phyloP scores from a whole-genome alignment of 2,888 invertebrate genomes.

The Chirona hameri region DNA sequence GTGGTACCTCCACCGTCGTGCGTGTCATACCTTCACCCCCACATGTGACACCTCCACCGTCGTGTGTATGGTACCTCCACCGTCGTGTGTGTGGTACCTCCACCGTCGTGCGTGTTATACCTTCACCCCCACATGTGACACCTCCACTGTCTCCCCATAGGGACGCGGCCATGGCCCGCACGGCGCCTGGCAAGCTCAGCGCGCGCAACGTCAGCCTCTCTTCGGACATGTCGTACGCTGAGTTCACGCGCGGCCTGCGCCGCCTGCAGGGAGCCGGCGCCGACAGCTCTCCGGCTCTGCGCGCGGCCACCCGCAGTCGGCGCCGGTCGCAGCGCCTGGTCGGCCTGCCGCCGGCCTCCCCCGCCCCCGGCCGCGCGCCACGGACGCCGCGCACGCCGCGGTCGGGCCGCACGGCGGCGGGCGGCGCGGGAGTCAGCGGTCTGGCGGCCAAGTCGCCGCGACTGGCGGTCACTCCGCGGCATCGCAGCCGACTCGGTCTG shows the following conservation, averaged over 20 bases:
- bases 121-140: too few species aligned
- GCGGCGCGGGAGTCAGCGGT: neutral
- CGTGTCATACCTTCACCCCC: too few species aligned
- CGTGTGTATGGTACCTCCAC: too few species aligned
- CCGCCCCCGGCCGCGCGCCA: neutral
- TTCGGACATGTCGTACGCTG: constrained; percentile 7
- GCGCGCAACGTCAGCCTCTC: neutral
- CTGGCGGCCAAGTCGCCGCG: neutral
- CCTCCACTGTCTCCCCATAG: neutral
- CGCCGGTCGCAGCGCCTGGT: constrained; percentile 9
- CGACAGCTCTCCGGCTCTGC: neutral
- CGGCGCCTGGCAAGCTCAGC: constrained; percentile 1
- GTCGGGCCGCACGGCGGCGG: neutral
- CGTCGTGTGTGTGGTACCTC: too few species aligned
- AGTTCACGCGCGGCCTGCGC: constrained; percentile 9
- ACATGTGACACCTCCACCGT: too few species aligned
- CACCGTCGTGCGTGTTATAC: too few species aligned
- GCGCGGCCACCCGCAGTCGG: neutral
- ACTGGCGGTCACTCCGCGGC: neutral
- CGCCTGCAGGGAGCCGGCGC: neutral
- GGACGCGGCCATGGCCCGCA: constrained; percentile 1
- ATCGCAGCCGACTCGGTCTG: neutral
- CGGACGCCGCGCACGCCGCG: neutral
- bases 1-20: too few species aligned
- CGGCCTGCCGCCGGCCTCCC: neutral